phyloP scores from a whole-genome alignment of 2,888 invertebrate species.

The Brassicogethes aeneus region DNA sequence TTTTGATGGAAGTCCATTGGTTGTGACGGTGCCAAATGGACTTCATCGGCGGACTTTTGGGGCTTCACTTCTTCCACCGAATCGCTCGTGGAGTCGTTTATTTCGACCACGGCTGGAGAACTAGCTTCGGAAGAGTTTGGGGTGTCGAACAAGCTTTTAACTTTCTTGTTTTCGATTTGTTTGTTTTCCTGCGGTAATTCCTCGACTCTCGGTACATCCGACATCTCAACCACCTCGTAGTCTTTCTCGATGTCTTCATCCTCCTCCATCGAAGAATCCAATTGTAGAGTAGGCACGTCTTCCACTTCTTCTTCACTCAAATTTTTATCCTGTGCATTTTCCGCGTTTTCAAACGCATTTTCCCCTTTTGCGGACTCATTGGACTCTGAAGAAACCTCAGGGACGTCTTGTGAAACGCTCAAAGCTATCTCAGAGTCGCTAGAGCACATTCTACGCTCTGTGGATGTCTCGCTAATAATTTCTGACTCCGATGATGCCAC shows the following conservation, averaged over 20 bases:
- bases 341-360: neutral
- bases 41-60: too few species aligned
- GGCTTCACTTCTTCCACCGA: neutral
- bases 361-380: too few species aligned
- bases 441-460: neutral
- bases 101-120: neutral
- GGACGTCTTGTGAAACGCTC: too few species aligned
- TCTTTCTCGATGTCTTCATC: constrained; percentile 2
- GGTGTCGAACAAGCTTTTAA: constrained; percentile 1
- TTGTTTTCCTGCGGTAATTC: too few species aligned
- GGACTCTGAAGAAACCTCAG: too few species aligned
- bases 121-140: neutral
- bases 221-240: neutral
- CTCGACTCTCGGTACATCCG: too few species aligned
- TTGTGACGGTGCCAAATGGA: neutral
- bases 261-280: constrained; percentile 1
- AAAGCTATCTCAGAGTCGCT: too few species aligned
- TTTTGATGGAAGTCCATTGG: neutral
- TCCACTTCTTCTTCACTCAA: too few species aligned
- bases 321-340: too few species aligned
- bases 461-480: too few species aligned
- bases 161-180: too few species aligned
- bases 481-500: too few species aligned
- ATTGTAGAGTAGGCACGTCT: neutral
- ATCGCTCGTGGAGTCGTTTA: neutral